phyloP scores from a whole-genome alignment of 2,888 invertebrate species.

The Nomada goodeniana region DNA sequence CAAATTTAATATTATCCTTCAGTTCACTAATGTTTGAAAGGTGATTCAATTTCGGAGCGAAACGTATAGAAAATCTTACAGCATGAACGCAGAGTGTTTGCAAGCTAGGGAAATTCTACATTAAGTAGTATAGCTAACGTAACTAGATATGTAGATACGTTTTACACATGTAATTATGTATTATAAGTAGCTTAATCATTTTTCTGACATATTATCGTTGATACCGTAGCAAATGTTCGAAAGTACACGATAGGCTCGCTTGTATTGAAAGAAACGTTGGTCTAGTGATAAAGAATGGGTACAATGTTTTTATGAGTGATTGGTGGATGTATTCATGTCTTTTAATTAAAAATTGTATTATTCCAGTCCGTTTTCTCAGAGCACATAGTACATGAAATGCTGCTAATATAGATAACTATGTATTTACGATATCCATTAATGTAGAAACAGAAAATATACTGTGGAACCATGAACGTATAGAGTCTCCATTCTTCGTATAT shows the following conservation, averaged over 20 bases:
- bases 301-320: not conserved
- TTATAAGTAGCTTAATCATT: constrained; percentile 1
- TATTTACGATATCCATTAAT: too few species aligned
- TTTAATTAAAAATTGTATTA: not conserved
- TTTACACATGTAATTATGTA: too few species aligned
- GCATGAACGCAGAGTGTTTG: not conserved
- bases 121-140: not conserved
- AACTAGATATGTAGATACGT: not conserved
- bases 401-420: too few species aligned
- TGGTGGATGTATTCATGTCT: not conserved
- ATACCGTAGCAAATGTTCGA: too few species aligned
- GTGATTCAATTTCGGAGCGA: not conserved
- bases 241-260: too few species aligned
- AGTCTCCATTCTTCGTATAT: not conserved
- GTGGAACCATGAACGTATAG: not conserved
- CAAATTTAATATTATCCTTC: not conserved
- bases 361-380: too few species aligned
- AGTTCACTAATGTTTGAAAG: constrained; percentile 20
- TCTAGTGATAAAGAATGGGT: not conserved
- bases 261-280: not conserved
- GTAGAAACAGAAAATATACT: constrained; percentile 4
- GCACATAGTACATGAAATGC: too few species aligned
- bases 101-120: constrained; percentile 23
- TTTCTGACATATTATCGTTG: not conserved
- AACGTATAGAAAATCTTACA: constrained; percentile 9